Evolutionary conservation across 1,140 invertebrate genomes (phyloP).

Genomic region (Eupristina koningsbergeri): DNA sequence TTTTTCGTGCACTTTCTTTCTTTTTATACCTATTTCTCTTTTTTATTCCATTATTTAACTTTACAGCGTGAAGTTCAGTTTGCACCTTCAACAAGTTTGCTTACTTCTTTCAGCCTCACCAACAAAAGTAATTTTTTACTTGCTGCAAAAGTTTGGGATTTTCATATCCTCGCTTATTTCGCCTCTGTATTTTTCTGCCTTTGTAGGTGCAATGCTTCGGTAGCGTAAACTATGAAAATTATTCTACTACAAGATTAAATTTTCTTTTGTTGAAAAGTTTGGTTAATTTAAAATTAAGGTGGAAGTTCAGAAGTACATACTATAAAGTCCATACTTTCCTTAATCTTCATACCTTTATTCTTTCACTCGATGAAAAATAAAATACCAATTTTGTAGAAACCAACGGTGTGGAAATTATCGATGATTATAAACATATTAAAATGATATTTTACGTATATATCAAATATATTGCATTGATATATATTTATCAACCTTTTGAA

Average conservation of each 20-base stretch:
- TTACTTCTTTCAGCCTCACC: constrained; percentile 5
- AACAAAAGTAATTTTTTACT: constrained; percentile 30
- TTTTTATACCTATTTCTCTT: not conserved
- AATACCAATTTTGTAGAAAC: not conserved
- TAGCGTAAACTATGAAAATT: constrained; percentile 33
- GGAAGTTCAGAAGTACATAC: constrained; percentile 21
- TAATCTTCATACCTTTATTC: not conserved
- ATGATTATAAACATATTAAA: not conserved
- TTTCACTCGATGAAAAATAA: constrained; percentile 4
- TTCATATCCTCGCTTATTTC: constrained; percentile 46
- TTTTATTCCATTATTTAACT: constrained; percentile 36
- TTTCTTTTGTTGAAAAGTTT: constrained; percentile 32
- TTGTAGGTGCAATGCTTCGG: not conserved
- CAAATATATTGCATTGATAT: too few relatives aligned
- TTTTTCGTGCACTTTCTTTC: not conserved
- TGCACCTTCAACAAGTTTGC: constrained; percentile 45
- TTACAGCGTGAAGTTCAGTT: constrained; percentile 23
- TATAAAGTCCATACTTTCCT: not conserved
- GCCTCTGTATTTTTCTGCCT: constrained; percentile 13
- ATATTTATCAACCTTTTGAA: too few relatives aligned
- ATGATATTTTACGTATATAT: too few relatives aligned
- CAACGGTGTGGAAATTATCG: not conserved
- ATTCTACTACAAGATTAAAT: constrained; percentile 47
- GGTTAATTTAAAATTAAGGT: constrained; percentile 42
- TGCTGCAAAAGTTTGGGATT: constrained; percentile 44